These are phyloP conservation scores for Yponomeuta cagnagella DNA, from an alignment of 2,888 invertebrate genomes.

Conservation along the genomic window DNA sequence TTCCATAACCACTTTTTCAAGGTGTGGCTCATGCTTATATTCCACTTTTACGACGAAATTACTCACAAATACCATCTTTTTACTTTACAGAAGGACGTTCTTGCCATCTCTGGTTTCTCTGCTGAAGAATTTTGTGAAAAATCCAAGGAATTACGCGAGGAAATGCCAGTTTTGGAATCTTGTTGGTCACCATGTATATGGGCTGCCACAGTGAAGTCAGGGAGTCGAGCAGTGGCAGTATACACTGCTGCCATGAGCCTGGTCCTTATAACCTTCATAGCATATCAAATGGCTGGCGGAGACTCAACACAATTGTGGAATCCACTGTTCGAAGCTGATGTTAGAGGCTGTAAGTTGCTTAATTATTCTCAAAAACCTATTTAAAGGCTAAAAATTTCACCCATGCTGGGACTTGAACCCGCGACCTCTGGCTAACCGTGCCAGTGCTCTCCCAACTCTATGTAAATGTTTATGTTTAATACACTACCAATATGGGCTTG, in stretches of 20 bases:
- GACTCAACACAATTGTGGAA: conserved; percentile 92
- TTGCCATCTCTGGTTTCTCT: background rate
- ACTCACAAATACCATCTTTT: background rate
- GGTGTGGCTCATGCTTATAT: conserved; percentile 22
- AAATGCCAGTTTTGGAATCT: conserved; percentile 82
- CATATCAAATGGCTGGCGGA: conserved; percentile 89
- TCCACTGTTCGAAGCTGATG: conserved; percentile 92
- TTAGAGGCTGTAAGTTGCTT: conserved; percentile 79
- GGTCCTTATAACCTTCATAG: conserved; percentile 82
- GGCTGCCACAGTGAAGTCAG: conserved; percentile 85
- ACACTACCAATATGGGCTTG: too few species aligned
- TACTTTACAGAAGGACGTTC: conserved; percentile 1
- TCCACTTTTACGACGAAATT: background rate
- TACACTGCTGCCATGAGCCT: conserved; percentile 86
- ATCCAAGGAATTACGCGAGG: background rate
- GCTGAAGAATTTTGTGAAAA: background rate
- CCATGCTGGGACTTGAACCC: too few species aligned
- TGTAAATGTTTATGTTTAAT: too few species aligned
- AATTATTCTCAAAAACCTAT: background rate
- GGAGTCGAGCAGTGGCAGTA: conserved; percentile 85
- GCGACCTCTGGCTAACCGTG: too few species aligned
- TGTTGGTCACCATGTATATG: conserved; percentile 94
- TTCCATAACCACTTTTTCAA: conserved; percentile 17
- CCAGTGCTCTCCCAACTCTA: too few species aligned
- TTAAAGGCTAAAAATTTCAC: too few species aligned